Conservation (phyloP, 2,797 vertebrate species). For the Valencia hispanica region DNA sequence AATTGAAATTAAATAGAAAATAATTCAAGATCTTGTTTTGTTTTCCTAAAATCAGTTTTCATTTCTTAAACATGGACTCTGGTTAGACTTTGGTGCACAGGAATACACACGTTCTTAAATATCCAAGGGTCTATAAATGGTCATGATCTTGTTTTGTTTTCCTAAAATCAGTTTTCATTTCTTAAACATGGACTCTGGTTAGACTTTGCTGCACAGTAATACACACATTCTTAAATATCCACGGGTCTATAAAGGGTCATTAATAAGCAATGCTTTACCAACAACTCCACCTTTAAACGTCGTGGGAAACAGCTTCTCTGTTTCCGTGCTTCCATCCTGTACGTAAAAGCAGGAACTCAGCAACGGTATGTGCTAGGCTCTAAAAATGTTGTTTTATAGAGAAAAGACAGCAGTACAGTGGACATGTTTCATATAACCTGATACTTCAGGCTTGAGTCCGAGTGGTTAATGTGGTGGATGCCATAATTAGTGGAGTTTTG, state of each 20-base stretch:
- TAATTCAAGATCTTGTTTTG: background rate
- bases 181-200: no score
- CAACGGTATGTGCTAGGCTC: slow-evolving; percentile 20
- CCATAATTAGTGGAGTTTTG: slow-evolving; percentile 65
- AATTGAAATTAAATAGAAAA: background rate
- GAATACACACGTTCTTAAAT: slow-evolving; percentile 25
- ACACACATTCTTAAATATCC: no score
- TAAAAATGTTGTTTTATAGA: slow-evolving; percentile 24
- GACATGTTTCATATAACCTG: slow-evolving; percentile 31
- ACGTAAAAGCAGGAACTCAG: slow-evolving; percentile 27
- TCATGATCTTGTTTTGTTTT: no score
- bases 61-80: slow-evolving; percentile 11
- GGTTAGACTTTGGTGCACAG: slow-evolving; percentile 24
- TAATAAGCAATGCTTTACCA: no score
- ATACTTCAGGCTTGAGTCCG: slow-evolving; percentile 23
- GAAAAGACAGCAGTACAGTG: slow-evolving; percentile 10
- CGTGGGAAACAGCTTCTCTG: no score
- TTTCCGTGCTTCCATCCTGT: no score
- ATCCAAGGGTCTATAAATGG: slow-evolving; percentile 36
- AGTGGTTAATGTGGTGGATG: slow-evolving; percentile 38
- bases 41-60: background rate
- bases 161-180: no score
- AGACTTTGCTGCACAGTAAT: no score
- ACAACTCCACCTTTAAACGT: no score
- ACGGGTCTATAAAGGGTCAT: no score